phyloP scores from a whole-genome alignment of 2,888 invertebrate genomes.

The Deilephila elpenor region DNA sequence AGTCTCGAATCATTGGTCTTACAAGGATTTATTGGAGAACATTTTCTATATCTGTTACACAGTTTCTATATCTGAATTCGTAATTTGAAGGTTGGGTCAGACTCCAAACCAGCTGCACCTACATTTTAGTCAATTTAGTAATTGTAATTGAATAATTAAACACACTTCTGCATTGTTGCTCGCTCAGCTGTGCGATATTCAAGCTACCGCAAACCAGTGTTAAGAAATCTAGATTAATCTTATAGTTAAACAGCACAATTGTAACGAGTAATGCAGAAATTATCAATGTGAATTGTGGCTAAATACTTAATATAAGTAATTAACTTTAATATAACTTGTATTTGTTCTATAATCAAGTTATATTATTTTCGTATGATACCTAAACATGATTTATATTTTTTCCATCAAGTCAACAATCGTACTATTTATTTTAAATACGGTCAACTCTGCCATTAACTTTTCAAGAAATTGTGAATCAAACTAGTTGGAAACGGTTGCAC shows the following conservation, averaged over 20 bases:
- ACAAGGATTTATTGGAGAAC: too few relatives aligned
- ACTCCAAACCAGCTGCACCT: not conserved
- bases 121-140: not conserved
- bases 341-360: not conserved
- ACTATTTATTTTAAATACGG: not conserved
- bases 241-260: not conserved
- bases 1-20: too few relatives aligned
- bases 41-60: not conserved
- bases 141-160: not conserved
- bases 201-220: not conserved
- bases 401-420: too few relatives aligned
- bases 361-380: not conserved
- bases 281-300: not conserved
- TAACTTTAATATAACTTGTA: too few relatives aligned
- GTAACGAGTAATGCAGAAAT: constrained; percentile 13
- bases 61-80: not conserved
- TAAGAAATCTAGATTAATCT: constrained; percentile 3
- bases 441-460: not conserved
- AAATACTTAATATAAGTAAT: not conserved
- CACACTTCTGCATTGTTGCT: not conserved
- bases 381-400: not conserved
- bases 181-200: not conserved
- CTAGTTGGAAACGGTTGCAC: not conserved
- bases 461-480: not conserved
- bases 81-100: not conserved